Evolutionary conservation across 2,797 vertebrate species (phyloP).

Genomic region (Salmo trutta): DNA sequence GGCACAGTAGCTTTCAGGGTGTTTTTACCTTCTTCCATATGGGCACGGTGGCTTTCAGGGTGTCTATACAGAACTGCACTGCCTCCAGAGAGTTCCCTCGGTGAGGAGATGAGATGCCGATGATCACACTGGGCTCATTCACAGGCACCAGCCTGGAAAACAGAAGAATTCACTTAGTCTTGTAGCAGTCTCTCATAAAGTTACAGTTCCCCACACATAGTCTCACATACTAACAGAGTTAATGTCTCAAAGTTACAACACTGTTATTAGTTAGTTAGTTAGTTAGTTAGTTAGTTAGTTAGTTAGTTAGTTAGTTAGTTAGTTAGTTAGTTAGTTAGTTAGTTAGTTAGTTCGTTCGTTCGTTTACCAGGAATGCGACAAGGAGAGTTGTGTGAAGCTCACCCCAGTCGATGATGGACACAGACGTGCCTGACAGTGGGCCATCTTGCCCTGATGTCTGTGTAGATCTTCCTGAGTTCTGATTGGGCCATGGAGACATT

Average conservation of each 20-base stretch:
- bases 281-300: background rate
- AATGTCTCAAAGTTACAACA: too few species aligned
- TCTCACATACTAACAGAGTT: background rate
- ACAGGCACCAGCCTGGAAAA: conserved; percentile 81
- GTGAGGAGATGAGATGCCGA: conserved; percentile 89
- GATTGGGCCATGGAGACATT: conserved; percentile 88
- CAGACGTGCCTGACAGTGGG: conserved; percentile 82
- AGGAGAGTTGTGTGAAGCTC: conserved; percentile 30
- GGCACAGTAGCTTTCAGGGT: too few species aligned
- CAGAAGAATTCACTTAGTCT: background rate
- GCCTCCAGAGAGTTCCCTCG: conserved; percentile 84
- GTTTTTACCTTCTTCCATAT: conserved; percentile 91
- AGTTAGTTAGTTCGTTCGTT: background rate
- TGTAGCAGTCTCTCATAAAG: background rate
- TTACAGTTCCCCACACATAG: background rate
- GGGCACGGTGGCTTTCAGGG: conserved; percentile 85
- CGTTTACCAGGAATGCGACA: background rate
- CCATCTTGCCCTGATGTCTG: conserved; percentile 82
- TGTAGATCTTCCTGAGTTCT: conserved; percentile 86
- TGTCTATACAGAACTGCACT: conserved; percentile 80
- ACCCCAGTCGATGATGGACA: conserved; percentile 91
- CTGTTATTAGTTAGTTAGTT: background rate
- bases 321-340: background rate
- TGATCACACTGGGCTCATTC: conserved; percentile 87
- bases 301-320: background rate